phyloP scores from a whole-genome alignment of 1,140 invertebrate genomes.

The Cydia amplana region DNA sequence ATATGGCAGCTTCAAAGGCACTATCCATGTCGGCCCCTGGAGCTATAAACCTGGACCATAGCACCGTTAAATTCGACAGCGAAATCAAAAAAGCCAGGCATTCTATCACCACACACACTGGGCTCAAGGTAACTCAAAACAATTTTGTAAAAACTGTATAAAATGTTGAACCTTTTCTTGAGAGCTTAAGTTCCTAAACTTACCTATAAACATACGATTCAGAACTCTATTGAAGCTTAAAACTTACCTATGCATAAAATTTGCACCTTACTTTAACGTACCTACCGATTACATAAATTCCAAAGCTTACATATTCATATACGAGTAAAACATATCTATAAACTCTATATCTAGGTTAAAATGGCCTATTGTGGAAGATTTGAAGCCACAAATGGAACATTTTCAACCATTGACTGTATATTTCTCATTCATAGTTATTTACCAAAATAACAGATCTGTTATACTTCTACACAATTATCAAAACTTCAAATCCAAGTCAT shows the following conservation, averaged over 20 bases:
- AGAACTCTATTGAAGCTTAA: background rate
- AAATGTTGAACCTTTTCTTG: background rate
- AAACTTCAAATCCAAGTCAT: too few relatives aligned
- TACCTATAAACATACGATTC: background rate
- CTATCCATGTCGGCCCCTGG: constrained; percentile 92
- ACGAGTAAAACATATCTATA: too few relatives aligned
- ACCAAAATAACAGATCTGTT: background rate
- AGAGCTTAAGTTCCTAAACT: background rate
- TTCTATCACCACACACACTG: constrained; percentile 69
- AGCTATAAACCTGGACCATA: constrained; percentile 90
- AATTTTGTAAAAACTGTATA: background rate
- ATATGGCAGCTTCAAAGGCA: constrained; percentile 84
- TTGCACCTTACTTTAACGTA: background rate
- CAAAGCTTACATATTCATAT: background rate
- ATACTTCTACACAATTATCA: background rate
- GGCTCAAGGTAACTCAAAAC: constrained; percentile 49
- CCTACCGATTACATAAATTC: background rate
- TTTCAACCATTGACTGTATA: background rate
- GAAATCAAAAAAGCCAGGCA: constrained; percentile 71
- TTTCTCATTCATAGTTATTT: background rate
- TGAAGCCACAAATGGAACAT: background rate
- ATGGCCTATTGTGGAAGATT: background rate
- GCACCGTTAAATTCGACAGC: constrained; percentile 83
- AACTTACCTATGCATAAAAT: background rate
- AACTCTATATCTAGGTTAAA: background rate